These are phyloP conservation scores for Cantharis rustica DNA, from an alignment of 2,888 invertebrate genomes.

Conservation along the genomic window DNA sequence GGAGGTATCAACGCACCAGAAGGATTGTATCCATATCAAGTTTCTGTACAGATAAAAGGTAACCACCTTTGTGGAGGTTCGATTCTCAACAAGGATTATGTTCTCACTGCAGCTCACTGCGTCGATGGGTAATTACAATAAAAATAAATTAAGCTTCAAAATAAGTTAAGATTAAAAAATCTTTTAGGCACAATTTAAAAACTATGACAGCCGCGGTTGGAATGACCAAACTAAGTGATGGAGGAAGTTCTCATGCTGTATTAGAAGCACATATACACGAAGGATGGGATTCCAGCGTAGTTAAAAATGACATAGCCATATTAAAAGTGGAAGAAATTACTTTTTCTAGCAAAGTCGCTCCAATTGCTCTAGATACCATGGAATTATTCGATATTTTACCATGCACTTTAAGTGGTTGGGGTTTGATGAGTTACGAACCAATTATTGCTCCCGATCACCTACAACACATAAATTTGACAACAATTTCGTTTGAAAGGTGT, in stretches of 20 bases:
- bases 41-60: background rate
- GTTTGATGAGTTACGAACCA: background rate
- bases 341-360: background rate
- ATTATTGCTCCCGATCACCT: background rate
- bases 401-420: background rate
- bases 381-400: background rate
- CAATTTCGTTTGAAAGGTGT: background rate
- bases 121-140: background rate
- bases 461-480: background rate
- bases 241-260: background rate
- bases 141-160: background rate
- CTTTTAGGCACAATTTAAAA: background rate
- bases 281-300: background rate
- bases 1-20: constrained; percentile 1
- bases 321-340: background rate
- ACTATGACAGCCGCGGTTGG: background rate
- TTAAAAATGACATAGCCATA: background rate
- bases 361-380: background rate
- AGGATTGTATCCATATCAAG: constrained; percentile 8
- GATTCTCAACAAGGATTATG: constrained; percentile 39
- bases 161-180: background rate
- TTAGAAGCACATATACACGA: background rate
- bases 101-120: constrained; percentile 35
- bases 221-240: background rate
- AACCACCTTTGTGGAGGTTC: constrained; percentile 2